phyloP scores from a whole-genome alignment of 2,113 vertebrate genomes.

The Hassar affinis region DNA sequence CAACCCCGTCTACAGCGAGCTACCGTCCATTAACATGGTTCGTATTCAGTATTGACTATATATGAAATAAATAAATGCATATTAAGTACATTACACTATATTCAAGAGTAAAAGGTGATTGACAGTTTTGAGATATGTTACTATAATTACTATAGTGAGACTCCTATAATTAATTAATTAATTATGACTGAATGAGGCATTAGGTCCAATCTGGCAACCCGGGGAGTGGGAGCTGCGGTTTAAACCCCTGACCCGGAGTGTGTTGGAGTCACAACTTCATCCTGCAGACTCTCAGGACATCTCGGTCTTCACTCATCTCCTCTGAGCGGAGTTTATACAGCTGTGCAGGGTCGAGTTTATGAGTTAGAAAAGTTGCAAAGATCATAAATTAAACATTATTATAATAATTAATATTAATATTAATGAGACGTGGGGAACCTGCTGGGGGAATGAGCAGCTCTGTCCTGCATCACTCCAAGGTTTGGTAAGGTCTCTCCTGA shows the following conservation, averaged over 20 bases:
- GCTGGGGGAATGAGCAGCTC: background rate
- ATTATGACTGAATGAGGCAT: too few species aligned
- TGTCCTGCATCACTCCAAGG: background rate
- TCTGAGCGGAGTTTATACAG: background rate
- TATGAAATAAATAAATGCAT: too few species aligned
- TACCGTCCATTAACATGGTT: background rate
- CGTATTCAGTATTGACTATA: background rate
- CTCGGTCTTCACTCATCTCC: background rate
- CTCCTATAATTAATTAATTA: too few species aligned
- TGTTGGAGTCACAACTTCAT: constrained; percentile 19
- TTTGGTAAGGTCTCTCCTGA: background rate
- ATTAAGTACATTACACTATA: too few species aligned
- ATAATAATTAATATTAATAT: background rate
- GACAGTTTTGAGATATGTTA: background rate
- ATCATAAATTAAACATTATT: background rate
- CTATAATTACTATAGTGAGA: too few species aligned
- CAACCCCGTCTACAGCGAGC: background rate
- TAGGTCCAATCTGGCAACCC: constrained; percentile 9
- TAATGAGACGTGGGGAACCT: background rate
- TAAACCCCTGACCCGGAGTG: background rate
- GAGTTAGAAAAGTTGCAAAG: too few species aligned
- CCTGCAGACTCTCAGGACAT: background rate
- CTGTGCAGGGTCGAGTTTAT: background rate
- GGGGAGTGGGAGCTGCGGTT: background rate
- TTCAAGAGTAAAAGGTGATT: too few species aligned